These are phyloP conservation scores for Agelaius phoeniceus DNA, from an alignment of 2,113 vertebrate genomes.

Conservation along the genomic window DNA sequence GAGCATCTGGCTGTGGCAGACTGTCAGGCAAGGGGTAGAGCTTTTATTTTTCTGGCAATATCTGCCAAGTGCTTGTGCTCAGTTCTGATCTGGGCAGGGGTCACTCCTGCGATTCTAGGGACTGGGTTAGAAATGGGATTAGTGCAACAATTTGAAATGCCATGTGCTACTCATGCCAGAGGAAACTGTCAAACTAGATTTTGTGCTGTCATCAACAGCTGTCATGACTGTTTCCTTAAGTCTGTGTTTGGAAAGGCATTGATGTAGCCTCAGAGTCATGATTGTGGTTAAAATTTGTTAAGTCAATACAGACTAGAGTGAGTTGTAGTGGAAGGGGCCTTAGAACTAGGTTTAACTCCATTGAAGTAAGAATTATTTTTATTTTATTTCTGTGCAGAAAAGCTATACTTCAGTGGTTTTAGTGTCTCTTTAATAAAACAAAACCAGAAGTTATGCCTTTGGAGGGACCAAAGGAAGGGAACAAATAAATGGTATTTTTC, in stretches of 20 bases:
- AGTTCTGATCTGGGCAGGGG: not conserved
- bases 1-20: conserved; percentile 5
- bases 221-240: conserved; percentile 1
- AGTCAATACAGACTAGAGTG: not conserved
- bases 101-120: not conserved
- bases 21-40: not conserved
- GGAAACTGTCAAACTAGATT: not conserved
- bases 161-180: not conserved
- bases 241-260: not conserved
- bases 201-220: conserved; percentile 25
- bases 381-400: not conserved
- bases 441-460: conserved; percentile 22
- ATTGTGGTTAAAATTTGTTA: not conserved
- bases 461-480: not conserved
- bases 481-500: conserved; percentile 58
- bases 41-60: not conserved
- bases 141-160: not conserved
- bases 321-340: not conserved
- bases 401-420: not conserved
- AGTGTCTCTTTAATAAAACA: conserved; percentile 10
- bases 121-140: not conserved
- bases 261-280: not conserved
- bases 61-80: not conserved
- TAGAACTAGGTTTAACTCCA: not conserved
- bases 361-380: not conserved